phyloP scores from a whole-genome alignment of 2,888 invertebrate genomes.

The Nymphalis urticae region DNA sequence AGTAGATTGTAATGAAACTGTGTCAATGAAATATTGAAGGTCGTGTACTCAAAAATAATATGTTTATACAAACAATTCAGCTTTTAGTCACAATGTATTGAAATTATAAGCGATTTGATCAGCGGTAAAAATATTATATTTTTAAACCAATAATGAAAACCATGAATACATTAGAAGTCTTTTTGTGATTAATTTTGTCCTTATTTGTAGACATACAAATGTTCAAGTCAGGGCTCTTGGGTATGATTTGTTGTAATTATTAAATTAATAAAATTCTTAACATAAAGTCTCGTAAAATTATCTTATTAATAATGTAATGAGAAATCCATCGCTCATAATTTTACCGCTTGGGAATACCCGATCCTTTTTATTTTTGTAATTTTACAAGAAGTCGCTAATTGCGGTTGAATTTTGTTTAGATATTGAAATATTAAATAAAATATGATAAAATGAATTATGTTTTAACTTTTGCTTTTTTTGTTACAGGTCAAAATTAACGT shows the following conservation, averaged over 20 bases:
- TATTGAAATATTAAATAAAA: background rate
- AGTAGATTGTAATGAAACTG: constrained; percentile 2
- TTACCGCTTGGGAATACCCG: background rate
- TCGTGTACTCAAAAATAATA: constrained; percentile 6
- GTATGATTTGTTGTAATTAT: too few relatives aligned
- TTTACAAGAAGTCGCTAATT: background rate
- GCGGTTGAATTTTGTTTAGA: background rate
- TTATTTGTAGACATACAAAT: background rate
- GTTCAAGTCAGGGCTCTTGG: background rate
- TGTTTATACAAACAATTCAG: background rate
- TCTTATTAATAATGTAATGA: too few relatives aligned
- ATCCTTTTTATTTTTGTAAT: background rate
- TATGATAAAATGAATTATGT: background rate
- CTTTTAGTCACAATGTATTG: background rate
- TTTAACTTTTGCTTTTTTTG: constrained; percentile 4
- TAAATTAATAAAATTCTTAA: too few relatives aligned
- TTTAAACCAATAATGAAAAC: too few relatives aligned
- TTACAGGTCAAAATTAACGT: constrained; percentile 42
- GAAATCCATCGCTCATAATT: too few relatives aligned
- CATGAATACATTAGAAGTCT: background rate
- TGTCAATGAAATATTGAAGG: constrained; percentile 13
- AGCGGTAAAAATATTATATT: background rate
- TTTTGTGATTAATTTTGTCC: background rate
- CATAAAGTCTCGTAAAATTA: too few relatives aligned
- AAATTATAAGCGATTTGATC: background rate